Evolutionary conservation across 1,140 invertebrate genomes (phyloP), one percentile per base, ranked within the genome.

Genomic region (Drosophila bocki): DNA sequence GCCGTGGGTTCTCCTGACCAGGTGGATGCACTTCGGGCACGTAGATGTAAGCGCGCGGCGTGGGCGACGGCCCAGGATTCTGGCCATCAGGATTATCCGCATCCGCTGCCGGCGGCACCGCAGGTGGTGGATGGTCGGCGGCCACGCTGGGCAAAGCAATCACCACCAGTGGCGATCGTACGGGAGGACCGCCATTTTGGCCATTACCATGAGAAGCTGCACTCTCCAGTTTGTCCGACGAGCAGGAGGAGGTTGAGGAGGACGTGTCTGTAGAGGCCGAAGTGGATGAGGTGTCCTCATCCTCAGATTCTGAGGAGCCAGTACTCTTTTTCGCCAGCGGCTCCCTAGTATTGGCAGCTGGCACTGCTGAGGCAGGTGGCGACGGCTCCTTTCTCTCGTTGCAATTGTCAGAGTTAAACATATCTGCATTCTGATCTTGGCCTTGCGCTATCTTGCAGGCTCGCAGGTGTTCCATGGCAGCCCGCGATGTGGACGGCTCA

Each of bases 401-500:
- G 54, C 77, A 80, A 77, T 78, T 80, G 56, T 84, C 80, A 35
- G 77, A 71, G 26, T 64, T 78, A 7, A 58, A 70, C 22, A 69
- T 69, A 13, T 80, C 68, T 32, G 51, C 19, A 11, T 53, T 50
- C 13, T 51, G 17, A 3, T 82, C 83, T 3, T 65, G 69, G 22
- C 44, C 48, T 39, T 77, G 67, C 2, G 76, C 76, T 15, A 74
- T 63, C 57, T 71, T 84, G 42, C 47, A 59, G 26, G 82, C 83
- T 9, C 84, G 72, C 35, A 78, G 61, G 12, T 84, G 72, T 19
- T 80, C 75, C 62, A 83, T 65, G 26, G 90, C 77, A 9, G 77
- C 82, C 7, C 80, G 70, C 11, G 90, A 91, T 33, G 90, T 91
- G 29, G 90, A 91, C 7, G 90, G 90, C 44, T 82, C 82, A 15